phyloP scores from a whole-genome alignment of 2,888 invertebrate genomes.

The Dasysyrphus albostriatus region DNA sequence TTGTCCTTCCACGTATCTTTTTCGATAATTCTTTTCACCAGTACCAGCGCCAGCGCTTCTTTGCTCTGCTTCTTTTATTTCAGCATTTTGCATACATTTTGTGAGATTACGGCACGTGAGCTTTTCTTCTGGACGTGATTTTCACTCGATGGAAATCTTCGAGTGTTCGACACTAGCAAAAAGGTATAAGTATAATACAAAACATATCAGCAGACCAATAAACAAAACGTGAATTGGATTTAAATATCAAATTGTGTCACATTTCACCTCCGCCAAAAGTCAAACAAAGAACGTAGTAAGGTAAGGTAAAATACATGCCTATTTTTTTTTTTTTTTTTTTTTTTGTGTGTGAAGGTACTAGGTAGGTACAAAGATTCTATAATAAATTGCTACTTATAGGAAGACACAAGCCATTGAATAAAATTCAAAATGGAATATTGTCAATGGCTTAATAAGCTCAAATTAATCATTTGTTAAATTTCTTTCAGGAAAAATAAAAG shows the following conservation, averaged over 20 bases:
- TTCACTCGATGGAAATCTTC: conserved; percentile 28
- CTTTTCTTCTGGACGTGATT: conserved; percentile 73
- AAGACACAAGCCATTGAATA: background rate
- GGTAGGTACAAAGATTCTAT: conserved; percentile 7
- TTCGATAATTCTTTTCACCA: conserved; percentile 72
- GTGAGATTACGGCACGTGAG: conserved; percentile 73
- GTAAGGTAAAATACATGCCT: conserved; percentile 5
- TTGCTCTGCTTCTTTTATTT: conserved; percentile 54
- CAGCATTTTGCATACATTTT: conserved; percentile 72
- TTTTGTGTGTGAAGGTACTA: background rate
- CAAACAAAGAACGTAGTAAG: conserved; percentile 8
- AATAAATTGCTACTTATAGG: conserved; percentile 24
- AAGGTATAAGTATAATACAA: conserved; percentile 56
- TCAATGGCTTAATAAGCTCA: conserved; percentile 27
- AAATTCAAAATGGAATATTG: conserved; percentile 38
- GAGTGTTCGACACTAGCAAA: background rate
- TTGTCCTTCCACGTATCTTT: conserved; percentile 74
- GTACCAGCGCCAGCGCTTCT: background rate
- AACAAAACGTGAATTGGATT: conserved; percentile 75
- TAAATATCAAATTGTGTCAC: conserved; percentile 71
- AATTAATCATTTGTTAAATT: conserved; percentile 48
- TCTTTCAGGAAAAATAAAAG: background rate
- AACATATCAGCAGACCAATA: conserved; percentile 75
- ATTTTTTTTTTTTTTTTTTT: background rate
- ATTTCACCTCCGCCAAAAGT: conserved; percentile 45